phyloP scores from a whole-genome alignment of 35 echinoderm and acorn worm genomes.

The Apostichopus japonicus region DNA sequence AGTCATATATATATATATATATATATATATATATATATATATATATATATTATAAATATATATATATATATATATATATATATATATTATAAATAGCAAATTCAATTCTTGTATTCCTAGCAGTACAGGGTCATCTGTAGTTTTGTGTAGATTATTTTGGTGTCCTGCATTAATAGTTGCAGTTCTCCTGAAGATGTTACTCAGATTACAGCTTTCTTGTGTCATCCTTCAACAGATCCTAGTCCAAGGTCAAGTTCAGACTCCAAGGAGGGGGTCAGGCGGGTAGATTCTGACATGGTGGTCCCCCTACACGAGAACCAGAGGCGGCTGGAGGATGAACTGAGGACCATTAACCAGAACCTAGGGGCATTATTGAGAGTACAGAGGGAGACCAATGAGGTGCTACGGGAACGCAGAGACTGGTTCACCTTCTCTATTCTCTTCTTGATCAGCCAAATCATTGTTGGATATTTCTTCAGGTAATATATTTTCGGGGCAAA shows the following conservation, averaged over 20 bases:
- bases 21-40: too few species aligned
- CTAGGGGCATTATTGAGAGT: conserved; percentile 74
- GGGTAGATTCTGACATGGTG: conserved; percentile 32
- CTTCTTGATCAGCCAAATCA: conserved; percentile 73
- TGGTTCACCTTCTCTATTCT: conserved; percentile 67
- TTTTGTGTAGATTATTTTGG: too few species aligned
- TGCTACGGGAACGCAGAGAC: conserved; percentile 56
- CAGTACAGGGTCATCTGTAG: too few species aligned
- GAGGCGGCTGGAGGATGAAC: conserved; percentile 70
- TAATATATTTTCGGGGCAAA: conserved; percentile 1
- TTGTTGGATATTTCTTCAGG: conserved; percentile 72
- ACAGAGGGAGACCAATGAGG: conserved; percentile 51
- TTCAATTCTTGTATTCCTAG: too few species aligned
- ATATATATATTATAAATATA: too few species aligned
- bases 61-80: too few species aligned
- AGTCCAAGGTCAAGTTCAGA: conserved; percentile 52
- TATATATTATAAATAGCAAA: too few species aligned
- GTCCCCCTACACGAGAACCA: conserved; percentile 65
- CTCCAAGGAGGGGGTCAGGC: neutral
- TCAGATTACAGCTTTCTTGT: too few species aligned
- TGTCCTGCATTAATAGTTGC: too few species aligned
- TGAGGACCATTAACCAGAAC: conserved; percentile 75
- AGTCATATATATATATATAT: too few species aligned
- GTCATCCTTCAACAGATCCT: neutral
- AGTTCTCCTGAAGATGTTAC: too few species aligned